Conservation (phyloP, 2,888 invertebrate species). For the Linhomoeus sp. region DNA sequence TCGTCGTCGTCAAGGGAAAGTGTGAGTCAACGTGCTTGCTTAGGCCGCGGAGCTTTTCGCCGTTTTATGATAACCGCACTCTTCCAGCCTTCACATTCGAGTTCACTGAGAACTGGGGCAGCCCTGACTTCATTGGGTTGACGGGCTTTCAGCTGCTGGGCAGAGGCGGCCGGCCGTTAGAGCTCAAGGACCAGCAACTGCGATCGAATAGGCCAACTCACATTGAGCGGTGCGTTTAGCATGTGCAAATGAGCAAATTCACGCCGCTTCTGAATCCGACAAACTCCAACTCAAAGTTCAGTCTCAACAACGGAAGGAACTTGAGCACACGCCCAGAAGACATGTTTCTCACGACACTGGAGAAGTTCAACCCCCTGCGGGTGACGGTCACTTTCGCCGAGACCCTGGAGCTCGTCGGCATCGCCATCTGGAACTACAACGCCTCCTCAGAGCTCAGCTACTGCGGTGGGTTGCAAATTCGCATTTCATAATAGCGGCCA, state of each 20-base stretch:
- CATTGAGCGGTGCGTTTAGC: too few relatives aligned
- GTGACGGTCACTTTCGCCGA: constrained; percentile 16
- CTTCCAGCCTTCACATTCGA: constrained; percentile 18
- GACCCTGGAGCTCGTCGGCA: constrained; percentile 25
- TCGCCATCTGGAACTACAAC: constrained; percentile 64
- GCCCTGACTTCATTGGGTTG: constrained; percentile 32
- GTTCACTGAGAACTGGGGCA: constrained; percentile 35
- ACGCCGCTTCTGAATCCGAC: too few relatives aligned
- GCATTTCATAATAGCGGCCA: too few relatives aligned
- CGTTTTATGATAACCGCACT: too few relatives aligned
- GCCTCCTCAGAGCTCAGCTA: constrained; percentile 43
- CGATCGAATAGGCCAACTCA: not conserved
- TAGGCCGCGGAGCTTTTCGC: too few relatives aligned
- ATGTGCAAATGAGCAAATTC: not conserved
- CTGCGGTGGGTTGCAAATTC: constrained; percentile 21
- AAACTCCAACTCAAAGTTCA: too few relatives aligned
- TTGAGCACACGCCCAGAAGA: constrained; percentile 45
- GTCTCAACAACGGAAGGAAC: constrained; percentile 48
- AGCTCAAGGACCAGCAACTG: constrained; percentile 10
- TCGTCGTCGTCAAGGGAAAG: too few relatives aligned
- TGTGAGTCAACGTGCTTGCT: too few relatives aligned
- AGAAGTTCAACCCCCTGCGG: constrained; percentile 12
- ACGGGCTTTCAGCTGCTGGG: constrained; percentile 34
- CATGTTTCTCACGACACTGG: constrained; percentile 33
- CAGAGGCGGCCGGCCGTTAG: constrained; percentile 27